Evolutionary conservation across 2,113 vertebrate genomes (phyloP).

Genomic region (Ahaetulla prasina): DNA sequence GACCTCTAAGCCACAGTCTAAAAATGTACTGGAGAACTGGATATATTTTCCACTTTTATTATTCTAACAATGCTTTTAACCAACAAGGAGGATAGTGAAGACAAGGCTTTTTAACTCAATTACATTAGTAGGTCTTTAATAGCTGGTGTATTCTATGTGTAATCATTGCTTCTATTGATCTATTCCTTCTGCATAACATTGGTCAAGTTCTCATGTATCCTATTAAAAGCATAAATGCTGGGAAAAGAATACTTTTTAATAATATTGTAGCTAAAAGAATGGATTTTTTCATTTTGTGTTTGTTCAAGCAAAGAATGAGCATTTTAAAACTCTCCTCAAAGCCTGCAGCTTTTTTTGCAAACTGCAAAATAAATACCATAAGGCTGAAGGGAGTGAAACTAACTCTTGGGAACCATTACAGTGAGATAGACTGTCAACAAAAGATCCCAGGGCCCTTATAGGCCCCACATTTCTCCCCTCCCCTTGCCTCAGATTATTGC

Average conservation of each 20-base stretch:
- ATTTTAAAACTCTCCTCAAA: slow-evolving; percentile 20
- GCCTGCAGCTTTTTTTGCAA: slow-evolving; percentile 24
- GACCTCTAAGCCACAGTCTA: not conserved
- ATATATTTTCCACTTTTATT: not conserved
- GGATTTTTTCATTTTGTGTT: slow-evolving; percentile 50
- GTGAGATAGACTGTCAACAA: slow-evolving; percentile 7
- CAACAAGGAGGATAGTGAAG: not conserved
- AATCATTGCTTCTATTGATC: not conserved
- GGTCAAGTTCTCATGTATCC: slow-evolving; percentile 11
- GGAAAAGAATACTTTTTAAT: slow-evolving; percentile 4
- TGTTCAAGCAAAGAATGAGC: slow-evolving; percentile 36
- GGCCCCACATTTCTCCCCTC: not conserved
- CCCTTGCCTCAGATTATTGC: not conserved
- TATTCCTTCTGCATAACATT: rapidly evolving
- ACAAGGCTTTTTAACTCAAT: not conserved
- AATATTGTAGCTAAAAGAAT: not conserved
- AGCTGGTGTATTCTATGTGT: rapidly evolving
- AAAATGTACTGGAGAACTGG: not conserved
- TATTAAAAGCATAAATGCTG: not conserved
- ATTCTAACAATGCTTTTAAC: not conserved
- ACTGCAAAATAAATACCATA: slow-evolving; percentile 54
- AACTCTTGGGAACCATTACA: slow-evolving; percentile 40
- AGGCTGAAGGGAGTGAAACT: not conserved
- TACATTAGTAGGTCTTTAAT: not conserved
- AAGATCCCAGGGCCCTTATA: not conserved